Evolutionary conservation across 2,113 vertebrate genomes (phyloP).

Genomic region (Larimichthys polyactis): DNA sequence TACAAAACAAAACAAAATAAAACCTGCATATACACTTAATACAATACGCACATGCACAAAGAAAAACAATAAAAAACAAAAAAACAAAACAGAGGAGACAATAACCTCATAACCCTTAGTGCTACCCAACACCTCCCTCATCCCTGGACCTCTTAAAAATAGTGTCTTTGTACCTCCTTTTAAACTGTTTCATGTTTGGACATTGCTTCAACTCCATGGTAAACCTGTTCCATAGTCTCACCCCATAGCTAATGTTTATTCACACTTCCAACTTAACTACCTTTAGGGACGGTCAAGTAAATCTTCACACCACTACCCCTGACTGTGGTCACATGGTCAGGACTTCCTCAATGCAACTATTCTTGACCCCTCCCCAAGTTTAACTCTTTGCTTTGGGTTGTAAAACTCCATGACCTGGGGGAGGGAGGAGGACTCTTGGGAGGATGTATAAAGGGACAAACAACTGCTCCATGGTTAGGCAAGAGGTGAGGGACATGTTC

Average conservation of each 20-base stretch:
- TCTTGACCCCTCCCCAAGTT: slow-evolving; percentile 50
- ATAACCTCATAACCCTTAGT: too few relatives aligned
- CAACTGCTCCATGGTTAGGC: slow-evolving; percentile 59
- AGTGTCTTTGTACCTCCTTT: too few relatives aligned
- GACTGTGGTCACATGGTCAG: slow-evolving; percentile 56
- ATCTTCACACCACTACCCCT: slow-evolving; percentile 40
- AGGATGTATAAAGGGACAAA: slow-evolving; percentile 55
- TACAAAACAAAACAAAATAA: too few relatives aligned
- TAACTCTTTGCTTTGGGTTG: slow-evolving; percentile 43
- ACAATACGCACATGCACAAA: too few relatives aligned
- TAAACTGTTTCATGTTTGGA: too few relatives aligned
- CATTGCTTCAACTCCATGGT: too few relatives aligned
- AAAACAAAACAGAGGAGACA: too few relatives aligned
- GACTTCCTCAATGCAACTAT: slow-evolving; percentile 62
- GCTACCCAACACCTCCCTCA: too few relatives aligned
- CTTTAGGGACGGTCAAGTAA: slow-evolving; percentile 40
- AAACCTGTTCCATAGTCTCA: too few relatives aligned
- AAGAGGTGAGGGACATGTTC: slow-evolving; percentile 56
- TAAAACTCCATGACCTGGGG: slow-evolving; percentile 63
- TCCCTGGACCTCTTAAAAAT: too few relatives aligned
- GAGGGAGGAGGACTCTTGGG: slow-evolving; percentile 1
- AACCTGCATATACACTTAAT: too few relatives aligned
- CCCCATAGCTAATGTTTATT: neutral
- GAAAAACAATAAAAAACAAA: too few relatives aligned
- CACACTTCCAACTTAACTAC: neutral